A percentile compares a stretch with the other conserved stretches of the same genome.
These are phyloP conservation scores for Alosa alosa DNA, from an alignment of 2,113 vertebrate genomes.

Conservation along the genomic window DNA sequence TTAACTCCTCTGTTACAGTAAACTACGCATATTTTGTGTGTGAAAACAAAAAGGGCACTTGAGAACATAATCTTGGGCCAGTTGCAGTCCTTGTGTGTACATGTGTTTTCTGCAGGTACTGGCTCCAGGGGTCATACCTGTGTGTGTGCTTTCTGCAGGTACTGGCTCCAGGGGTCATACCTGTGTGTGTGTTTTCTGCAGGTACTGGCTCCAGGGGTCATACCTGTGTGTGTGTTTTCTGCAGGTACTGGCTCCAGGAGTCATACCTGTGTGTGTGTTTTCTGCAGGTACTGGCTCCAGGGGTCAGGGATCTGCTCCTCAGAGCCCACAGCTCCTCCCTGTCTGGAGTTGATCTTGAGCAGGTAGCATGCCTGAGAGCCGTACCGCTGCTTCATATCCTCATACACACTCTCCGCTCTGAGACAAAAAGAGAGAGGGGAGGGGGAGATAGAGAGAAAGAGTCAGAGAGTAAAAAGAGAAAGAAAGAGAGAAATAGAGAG, in stretches of 20 bases:
- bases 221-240: background rate
- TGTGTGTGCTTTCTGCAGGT: too few species aligned
- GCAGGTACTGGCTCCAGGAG: too few species aligned
- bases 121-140: too few species aligned
- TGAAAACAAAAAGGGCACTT: too few species aligned
- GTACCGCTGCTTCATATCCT: constrained; percentile 97
- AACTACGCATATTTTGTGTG: too few species aligned
- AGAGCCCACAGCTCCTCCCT: constrained; percentile 69
- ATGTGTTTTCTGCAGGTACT: background rate
- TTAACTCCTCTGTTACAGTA: too few species aligned
- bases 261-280: constrained; percentile 83
- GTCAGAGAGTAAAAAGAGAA: background rate
- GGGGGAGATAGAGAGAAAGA: background rate
- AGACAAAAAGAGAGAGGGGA: background rate
- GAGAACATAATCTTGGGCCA: too few species aligned
- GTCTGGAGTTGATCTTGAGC: constrained; percentile 91
- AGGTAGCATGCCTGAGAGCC: constrained; percentile 94
- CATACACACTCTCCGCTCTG: constrained; percentile 91
- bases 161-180: too few species aligned
- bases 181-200: too few species aligned
- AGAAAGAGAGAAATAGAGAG: background rate
- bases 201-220: too few species aligned
- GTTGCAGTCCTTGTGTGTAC: background rate
- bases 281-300: constrained; percentile 97
- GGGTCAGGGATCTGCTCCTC: constrained; percentile 98